Evolutionary conservation across 2,888 invertebrate genomes (phyloP), one percentile per base, ranked within the genome.

Genomic region (Polyploca ridens): DNA sequence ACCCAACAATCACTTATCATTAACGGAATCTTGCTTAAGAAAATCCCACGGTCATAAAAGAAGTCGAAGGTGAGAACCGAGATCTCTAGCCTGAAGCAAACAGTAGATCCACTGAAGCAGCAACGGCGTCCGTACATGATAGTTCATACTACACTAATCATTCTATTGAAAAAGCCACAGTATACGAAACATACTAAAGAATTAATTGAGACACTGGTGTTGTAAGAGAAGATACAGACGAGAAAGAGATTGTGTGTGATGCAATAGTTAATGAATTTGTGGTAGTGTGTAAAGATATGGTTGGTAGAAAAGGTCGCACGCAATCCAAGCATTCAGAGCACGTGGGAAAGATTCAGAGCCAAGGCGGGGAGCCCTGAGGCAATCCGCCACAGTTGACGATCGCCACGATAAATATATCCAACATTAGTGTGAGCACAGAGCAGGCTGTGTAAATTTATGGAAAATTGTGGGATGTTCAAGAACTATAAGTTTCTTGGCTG

Each of bases 281-380:
- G 74, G 79, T 82, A 78, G 78, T 89, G 73, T 87, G 86, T 85
- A 86, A 85, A 72, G 65, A 78, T 78, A 82, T 79, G 79, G 82
- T 84, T 86, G 82, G 86, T 86, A 79, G 83, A 85, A 83, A 86
- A 89, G 91, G 90, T 91, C 90, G 86, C 94, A 94, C 93, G 94
- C 93, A 91, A 94, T 92, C 87, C 87, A 84, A 90, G 90, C 93
- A 93, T 93, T 94, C 90, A 78, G 89, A 83, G 88, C 94, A 94
- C 93, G 94, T 93, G 94, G 94, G 94, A 94, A 94, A 86, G 87
- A 85, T 79, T 76, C 82, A 77, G 73, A 79, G 82, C 79, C 78
- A 76, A 89, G 92, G 91, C 91, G 90, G 91, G 81, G 85, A 75
- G 85, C 90, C 93, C 89, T 76, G 79, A 74, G 93, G 93, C 92